A percentile compares a stretch with the other conserved stretches of the same genome.
Evolutionary conservation across 1,140 invertebrate genomes (phyloP).

Genomic region (Ceratosolen fusciceps): DNA sequence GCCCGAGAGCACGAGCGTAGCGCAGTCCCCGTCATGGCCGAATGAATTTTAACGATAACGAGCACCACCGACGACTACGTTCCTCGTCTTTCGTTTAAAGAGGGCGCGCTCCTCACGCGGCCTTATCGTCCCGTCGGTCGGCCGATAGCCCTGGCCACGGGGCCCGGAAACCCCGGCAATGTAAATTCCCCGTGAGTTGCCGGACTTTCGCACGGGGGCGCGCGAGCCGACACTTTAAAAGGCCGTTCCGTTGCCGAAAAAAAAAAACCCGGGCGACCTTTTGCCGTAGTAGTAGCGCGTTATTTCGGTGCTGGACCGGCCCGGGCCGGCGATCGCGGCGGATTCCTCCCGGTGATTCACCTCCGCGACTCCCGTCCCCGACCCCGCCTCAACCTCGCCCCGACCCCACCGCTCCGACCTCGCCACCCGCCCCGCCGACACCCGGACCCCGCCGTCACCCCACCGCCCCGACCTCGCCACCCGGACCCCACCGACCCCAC

Average conservation of each 20-base stretch:
- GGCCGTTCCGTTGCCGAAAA: constrained; percentile 7
- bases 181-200: neutral
- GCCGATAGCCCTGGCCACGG: constrained; percentile 5
- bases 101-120: too few species aligned
- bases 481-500: too few species aligned
- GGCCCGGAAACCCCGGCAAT: constrained; percentile 13
- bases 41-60: too few species aligned
- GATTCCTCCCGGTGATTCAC: constrained; percentile 34
- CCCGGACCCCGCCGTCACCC: too few species aligned
- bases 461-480: too few species aligned
- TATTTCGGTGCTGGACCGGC: neutral
- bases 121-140: neutral
- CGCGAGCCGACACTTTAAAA: neutral
- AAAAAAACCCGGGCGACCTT: neutral
- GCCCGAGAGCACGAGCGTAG: too few species aligned
- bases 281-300: neutral
- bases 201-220: constrained; percentile 6
- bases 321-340: too few species aligned
- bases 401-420: too few species aligned
- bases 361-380: constrained; percentile 20
- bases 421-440: too few species aligned
- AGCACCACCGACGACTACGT: too few species aligned
- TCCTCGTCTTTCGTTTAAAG: too few species aligned
- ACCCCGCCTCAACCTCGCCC: neutral
- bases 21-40: too few species aligned